Base-by-base conservation (phyloP, 2,797 vertebrate species). In the Florisuga fusca region DNA sequence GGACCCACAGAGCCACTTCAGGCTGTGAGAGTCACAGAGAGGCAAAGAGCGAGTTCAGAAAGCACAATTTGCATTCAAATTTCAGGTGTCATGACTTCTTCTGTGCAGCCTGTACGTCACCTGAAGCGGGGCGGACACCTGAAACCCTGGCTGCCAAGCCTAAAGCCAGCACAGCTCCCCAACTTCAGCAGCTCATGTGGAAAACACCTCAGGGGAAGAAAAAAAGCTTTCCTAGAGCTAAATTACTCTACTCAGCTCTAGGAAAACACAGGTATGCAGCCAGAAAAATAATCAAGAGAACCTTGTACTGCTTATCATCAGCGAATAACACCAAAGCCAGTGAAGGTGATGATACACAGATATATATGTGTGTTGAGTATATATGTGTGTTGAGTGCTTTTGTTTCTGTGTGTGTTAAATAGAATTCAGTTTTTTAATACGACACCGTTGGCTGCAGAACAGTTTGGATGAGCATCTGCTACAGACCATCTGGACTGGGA, bases 401-500 rank as follows among this genome's bases (percentile, higher is more conserved):
- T 57, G 67, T 90, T 38, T 85, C 50, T 87, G 21, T 82, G 23
- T 82, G 62, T 50, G 86, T 90, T 87, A 95, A 96, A 94, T 87
- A 94, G 61, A 93, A 84, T 62, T 58, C 25, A 21, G 23, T 34
- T 80, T 92, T 88, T 68, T 80, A 80, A 64, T 84, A 75, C 0
- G 0, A 73, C 19, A 8, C 55, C 9, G 0, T 84, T 76, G 91
- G 72, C 86, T 68, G 45, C 0, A 0, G 81, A 79, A 90, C 71
- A 69, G 61, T 80, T 92, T 2, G 1, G 82, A 82, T 71, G 18
- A 93, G 92, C 96, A 95, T 95, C 93, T 97, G 96, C 88, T 79
- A 83, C 58, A 76, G 51, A 78, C 96, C 94, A 96, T 96, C 93
- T 97, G 93, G 89, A 80, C 86, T n/a, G 7, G 51, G 41, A 93